Conservation (phyloP, 2,797 vertebrate species). For the Manis javanica region DNA sequence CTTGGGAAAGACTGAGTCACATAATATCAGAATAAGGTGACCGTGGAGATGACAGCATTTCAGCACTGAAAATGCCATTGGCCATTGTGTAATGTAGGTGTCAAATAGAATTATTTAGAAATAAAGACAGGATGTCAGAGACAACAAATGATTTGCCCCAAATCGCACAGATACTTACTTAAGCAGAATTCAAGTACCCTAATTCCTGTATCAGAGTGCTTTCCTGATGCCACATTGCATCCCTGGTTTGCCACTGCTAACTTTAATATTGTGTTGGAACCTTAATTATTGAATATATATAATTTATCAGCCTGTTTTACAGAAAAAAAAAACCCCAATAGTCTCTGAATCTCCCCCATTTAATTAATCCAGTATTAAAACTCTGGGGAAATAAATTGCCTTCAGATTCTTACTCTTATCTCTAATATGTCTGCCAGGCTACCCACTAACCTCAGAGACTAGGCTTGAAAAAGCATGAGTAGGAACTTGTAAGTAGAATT, state of each 20-base stretch:
- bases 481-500: background rate
- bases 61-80: background rate
- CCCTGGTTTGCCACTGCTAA: background rate
- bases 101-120: background rate
- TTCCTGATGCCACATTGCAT: background rate
- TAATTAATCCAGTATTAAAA: constrained; percentile 63
- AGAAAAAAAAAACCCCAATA: background rate
- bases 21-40: background rate
- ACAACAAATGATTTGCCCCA: background rate
- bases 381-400: background rate
- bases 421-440: background rate
- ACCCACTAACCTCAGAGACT: background rate
- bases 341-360: background rate
- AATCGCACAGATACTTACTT: background rate
- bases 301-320: constrained; percentile 16
- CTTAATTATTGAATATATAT: background rate
- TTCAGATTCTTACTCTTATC: background rate
- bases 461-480: background rate
- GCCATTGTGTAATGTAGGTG: background rate
- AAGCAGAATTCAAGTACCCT: background rate
- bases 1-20: background rate
- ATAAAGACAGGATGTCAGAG: background rate
- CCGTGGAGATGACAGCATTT: background rate
- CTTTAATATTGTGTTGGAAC: constrained; percentile 20
- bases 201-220: background rate